Conservation (phyloP, 2,888 invertebrate species). For the Parthenolecanium corni region DNA sequence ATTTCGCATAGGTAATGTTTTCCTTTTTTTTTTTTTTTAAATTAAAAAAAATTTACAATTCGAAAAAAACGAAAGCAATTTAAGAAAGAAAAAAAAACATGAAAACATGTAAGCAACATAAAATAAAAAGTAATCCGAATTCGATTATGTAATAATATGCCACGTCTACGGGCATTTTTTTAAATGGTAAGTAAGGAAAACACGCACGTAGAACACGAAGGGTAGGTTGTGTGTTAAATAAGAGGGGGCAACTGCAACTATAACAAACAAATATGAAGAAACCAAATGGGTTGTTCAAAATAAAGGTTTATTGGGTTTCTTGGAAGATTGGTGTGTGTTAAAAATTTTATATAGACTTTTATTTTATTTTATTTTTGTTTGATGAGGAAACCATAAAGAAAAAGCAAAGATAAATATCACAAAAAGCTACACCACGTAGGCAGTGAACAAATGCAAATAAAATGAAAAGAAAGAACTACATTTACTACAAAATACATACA, state of each 20-base stretch:
- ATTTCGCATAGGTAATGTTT: too few relatives aligned
- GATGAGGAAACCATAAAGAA: neutral
- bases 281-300: neutral
- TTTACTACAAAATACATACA: neutral
- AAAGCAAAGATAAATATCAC: neutral
- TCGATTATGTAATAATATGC: conserved; percentile 3
- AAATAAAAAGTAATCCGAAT: too few relatives aligned
- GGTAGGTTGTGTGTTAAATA: neutral
- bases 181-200: neutral
- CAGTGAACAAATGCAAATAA: neutral
- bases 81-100: too few relatives aligned
- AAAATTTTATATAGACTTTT: neutral
- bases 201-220: neutral
- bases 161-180: neutral
- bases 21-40: too few relatives aligned
- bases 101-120: too few relatives aligned
- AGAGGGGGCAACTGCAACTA: conserved; percentile 27
- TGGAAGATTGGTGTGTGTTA: neutral
- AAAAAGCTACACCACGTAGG: neutral
- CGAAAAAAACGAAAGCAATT: too few relatives aligned
- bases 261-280: neutral
- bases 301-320: neutral
- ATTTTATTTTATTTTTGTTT: neutral
- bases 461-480: neutral
- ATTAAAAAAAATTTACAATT: too few relatives aligned